Conservation (phyloP, 2,888 invertebrate species). For the Brachyptera risi region DNA sequence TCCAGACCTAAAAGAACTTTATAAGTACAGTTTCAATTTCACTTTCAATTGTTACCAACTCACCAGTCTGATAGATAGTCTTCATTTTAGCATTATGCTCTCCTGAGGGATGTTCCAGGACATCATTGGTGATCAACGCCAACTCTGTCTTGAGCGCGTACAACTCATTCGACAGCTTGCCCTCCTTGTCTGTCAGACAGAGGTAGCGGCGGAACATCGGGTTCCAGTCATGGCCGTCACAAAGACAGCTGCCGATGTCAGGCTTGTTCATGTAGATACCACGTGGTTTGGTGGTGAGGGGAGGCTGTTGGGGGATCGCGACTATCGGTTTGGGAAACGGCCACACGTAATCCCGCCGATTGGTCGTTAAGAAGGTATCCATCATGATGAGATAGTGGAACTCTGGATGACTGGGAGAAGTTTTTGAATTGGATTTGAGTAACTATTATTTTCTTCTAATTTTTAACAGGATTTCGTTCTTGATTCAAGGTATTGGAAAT, state of each 20-base stretch:
- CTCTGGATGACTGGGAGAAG: too few species aligned
- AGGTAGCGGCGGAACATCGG: slow-evolving; percentile 58
- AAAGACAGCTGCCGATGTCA: slow-evolving; percentile 48
- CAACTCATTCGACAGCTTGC: slow-evolving; percentile 54
- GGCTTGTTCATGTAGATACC: slow-evolving; percentile 19
- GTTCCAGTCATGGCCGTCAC: slow-evolving; percentile 58
- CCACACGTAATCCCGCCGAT: slow-evolving; percentile 55
- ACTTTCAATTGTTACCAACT: too few species aligned
- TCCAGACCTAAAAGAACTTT: too few species aligned
- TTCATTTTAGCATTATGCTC: slow-evolving; percentile 58
- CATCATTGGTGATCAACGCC: slow-evolving; percentile 42
- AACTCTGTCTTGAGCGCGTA: slow-evolving; percentile 50
- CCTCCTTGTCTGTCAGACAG: slow-evolving; percentile 57
- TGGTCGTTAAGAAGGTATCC: slow-evolving; percentile 49
- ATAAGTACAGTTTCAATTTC: too few species aligned
- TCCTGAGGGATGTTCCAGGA: slow-evolving; percentile 61
- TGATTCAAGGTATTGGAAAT: too few species aligned
- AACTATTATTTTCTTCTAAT: too few species aligned
- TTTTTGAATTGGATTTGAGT: too few species aligned
- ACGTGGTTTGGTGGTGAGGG: slow-evolving; percentile 24
- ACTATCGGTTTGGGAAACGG: slow-evolving; percentile 55
- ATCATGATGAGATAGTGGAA: slow-evolving; percentile 36
- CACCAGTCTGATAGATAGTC: slow-evolving; percentile 59
- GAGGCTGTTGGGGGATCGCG: slow-evolving; percentile 41
- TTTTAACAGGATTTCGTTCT: too few species aligned